Evolutionary conservation across 2,113 vertebrate genomes (phyloP).

Genomic region (Agapornis roseicollis): DNA sequence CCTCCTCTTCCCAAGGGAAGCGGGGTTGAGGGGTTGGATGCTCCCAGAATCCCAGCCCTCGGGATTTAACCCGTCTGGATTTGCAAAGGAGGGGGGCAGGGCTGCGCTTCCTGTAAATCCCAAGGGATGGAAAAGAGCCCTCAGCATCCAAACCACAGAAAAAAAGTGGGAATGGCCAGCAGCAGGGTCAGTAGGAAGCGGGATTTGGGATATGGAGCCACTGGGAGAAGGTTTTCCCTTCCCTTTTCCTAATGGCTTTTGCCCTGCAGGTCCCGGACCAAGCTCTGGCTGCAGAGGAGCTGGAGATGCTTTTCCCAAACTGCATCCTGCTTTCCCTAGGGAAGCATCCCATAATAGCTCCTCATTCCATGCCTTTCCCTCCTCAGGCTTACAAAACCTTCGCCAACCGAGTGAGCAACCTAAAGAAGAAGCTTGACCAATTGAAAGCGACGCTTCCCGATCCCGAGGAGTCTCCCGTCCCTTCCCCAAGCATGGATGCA

Average conservation of each 20-base stretch:
- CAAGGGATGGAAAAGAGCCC: no score
- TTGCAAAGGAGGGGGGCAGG: no score
- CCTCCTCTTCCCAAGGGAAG: neutral
- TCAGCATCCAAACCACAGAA: no score
- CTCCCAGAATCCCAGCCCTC: neutral
- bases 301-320: neutral
- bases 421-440: slow-evolving; percentile 96
- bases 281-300: neutral
- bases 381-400: slow-evolving; percentile 94
- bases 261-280: neutral
- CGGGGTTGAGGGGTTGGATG: rapidly evolving
- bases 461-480: slow-evolving; percentile 91
- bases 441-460: slow-evolving; percentile 90
- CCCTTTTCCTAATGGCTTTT: neutral
- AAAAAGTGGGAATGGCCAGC: neutral
- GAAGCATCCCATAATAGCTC: rapidly evolving
- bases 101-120: no score
- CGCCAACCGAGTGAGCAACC: slow-evolving; percentile 90
- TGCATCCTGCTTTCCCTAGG: neutral
- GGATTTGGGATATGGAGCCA: neutral
- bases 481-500: slow-evolving; percentile 92
- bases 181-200: rapidly evolving
- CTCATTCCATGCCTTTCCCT: neutral
- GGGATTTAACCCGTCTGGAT: neutral
- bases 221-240: neutral